phyloP scores from a whole-genome alignment of 2,888 invertebrate species.

The Polylopha cassiicola region DNA sequence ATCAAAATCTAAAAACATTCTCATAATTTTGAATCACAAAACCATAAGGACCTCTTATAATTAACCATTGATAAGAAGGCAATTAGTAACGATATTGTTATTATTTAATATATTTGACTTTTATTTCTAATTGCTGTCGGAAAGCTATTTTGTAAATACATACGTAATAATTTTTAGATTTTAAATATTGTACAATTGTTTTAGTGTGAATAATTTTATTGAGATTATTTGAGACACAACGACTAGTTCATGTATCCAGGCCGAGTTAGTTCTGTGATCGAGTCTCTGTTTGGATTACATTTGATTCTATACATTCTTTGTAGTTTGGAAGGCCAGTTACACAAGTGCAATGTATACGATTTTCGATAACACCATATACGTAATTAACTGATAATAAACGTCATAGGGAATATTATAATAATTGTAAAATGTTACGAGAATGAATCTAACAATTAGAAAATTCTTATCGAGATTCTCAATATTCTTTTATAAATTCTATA shows the following conservation, averaged over 20 bases:
- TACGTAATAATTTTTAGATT: constrained; percentile 68
- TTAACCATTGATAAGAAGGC: constrained; percentile 78
- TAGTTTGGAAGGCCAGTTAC: constrained; percentile 72
- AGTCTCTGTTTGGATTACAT: constrained; percentile 50
- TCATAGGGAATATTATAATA: constrained; percentile 67
- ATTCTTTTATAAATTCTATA: constrained; percentile 62
- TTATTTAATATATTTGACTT: constrained; percentile 78
- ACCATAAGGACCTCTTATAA: constrained; percentile 78
- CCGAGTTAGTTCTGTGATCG: constrained; percentile 59
- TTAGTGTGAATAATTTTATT: constrained; percentile 75
- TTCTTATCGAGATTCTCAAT: constrained; percentile 47
- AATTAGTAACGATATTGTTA: constrained; percentile 76
- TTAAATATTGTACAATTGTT: constrained; percentile 74
- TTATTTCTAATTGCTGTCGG: constrained; percentile 74
- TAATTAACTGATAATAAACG: constrained; percentile 71
- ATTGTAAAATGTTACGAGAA: constrained; percentile 69
- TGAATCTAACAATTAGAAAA: constrained; percentile 59
- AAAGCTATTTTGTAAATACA: constrained; percentile 74
- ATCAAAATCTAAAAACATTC: constrained; percentile 33
- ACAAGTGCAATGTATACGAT: constrained; percentile 79
- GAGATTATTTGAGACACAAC: constrained; percentile 66
- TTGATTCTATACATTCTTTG: constrained; percentile 41
- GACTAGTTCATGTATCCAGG: constrained; percentile 48
- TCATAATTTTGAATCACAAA: constrained; percentile 66
- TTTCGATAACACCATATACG: constrained; percentile 75